phyloP scores from a whole-genome alignment of 2,797 vertebrate genomes.

The Okamejei kenojei region DNA sequence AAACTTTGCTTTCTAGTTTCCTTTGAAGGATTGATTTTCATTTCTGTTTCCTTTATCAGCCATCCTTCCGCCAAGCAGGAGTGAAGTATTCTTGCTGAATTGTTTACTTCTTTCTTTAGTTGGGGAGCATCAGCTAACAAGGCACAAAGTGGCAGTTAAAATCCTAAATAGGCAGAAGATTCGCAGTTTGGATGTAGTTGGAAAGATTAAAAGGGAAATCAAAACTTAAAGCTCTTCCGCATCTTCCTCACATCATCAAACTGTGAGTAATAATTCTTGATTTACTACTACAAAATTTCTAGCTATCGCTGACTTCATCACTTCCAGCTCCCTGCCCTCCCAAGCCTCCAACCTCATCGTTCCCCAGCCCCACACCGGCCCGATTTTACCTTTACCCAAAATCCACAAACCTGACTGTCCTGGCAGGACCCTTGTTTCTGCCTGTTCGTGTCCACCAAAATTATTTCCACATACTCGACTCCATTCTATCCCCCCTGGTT shows the following conservation, averaged over 20 bases:
- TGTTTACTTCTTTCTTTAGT: conserved; percentile 59
- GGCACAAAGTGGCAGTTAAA: conserved; percentile 97
- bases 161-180: conserved; percentile 97
- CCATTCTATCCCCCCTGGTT: no score
- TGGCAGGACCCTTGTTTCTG: no score
- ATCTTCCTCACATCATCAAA: conserved; percentile 98
- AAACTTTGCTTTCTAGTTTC: conserved; percentile 31
- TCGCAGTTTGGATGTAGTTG: conserved; percentile 94
- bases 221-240: conserved; percentile 95
- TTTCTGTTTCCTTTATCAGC: conserved; percentile 34
- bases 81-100: neutral
- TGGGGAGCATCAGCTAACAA: conserved; percentile 90
- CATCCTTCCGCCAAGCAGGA: neutral
- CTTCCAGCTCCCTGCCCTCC: no score
- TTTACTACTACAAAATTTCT: no score
- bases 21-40: conserved; percentile 37
- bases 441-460: no score
- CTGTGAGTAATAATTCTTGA: conserved; percentile 73
- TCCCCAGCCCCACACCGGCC: no score
- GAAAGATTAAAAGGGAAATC: conserved; percentile 97
- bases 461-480: no score
- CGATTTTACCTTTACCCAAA: no score
- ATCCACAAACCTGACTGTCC: no score
- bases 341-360: no score
- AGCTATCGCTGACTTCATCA: no score